Conservation (phyloP, 2,888 invertebrate species). For the Lasioglossum morio region DNA sequence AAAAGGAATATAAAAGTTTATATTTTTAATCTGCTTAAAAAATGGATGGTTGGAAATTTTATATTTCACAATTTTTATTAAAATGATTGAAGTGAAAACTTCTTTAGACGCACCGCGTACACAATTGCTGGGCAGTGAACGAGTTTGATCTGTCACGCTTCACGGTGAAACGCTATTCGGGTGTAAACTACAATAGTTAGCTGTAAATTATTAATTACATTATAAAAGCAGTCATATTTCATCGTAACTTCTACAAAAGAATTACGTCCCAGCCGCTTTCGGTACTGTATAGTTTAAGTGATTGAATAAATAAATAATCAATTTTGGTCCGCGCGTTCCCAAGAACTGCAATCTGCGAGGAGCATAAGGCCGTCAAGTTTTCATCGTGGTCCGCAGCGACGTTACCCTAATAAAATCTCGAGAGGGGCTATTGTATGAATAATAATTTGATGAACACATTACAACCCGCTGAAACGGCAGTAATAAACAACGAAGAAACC, state of each 20-base stretch:
- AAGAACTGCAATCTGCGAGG: not conserved
- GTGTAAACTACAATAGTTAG: too few relatives aligned
- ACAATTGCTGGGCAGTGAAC: too few relatives aligned
- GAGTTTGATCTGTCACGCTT: too few relatives aligned
- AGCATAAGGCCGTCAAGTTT: not conserved
- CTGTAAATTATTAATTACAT: not conserved
- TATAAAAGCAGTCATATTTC: not conserved
- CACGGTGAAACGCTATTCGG: too few relatives aligned
- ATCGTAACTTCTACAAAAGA: not conserved
- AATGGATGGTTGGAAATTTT: not conserved
- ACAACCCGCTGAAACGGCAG: constrained; percentile 14
- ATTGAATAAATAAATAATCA: constrained; percentile 3
- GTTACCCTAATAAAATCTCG: constrained; percentile 15
- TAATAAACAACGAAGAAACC: constrained; percentile 30
- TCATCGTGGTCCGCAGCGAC: not conserved
- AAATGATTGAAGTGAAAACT: not conserved
- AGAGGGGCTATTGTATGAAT: not conserved
- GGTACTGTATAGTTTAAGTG: not conserved
- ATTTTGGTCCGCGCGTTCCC: not conserved
- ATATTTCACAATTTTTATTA: not conserved
- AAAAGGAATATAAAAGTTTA: not conserved
- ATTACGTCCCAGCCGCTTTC: not conserved
- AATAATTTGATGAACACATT: constrained; percentile 37
- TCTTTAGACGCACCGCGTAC: too few relatives aligned
- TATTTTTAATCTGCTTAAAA: not conserved